A percentile compares a stretch with the other conserved stretches of the same genome.
Evolutionary conservation across 2,888 invertebrate species (phyloP).

Genomic region (Melolontha melolontha): DNA sequence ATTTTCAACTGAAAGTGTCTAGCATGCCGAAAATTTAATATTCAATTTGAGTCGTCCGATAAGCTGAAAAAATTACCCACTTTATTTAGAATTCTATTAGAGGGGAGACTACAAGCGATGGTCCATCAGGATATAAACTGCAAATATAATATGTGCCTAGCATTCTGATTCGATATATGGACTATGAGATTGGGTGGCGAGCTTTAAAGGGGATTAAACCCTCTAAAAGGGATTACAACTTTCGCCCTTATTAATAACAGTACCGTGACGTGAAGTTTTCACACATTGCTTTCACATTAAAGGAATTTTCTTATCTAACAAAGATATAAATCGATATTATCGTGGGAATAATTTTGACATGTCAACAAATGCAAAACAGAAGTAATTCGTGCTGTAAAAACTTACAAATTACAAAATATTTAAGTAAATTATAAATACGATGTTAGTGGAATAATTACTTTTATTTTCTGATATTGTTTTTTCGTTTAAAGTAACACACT

Average conservation of each 20-base stretch:
- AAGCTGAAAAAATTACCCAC: constrained; percentile 40
- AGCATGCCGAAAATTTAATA: constrained; percentile 34
- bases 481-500: too few species aligned
- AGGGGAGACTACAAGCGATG: constrained; percentile 17
- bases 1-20: background rate
- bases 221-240: constrained; percentile 34
- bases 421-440: too few species aligned
- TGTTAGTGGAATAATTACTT: too few species aligned
- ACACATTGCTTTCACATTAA: constrained; percentile 12
- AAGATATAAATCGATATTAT: too few species aligned
- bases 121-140: constrained; percentile 37
- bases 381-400: too few species aligned
- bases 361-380: too few species aligned
- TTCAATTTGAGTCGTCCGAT: constrained; percentile 38
- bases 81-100: constrained; percentile 40
- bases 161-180: constrained; percentile 40
- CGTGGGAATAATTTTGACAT: too few species aligned
- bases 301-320: constrained; percentile 4
- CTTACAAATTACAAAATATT: too few species aligned
- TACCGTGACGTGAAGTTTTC: constrained; percentile 17
- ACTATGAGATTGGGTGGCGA: constrained; percentile 7
- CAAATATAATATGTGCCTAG: constrained; percentile 38
- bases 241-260: constrained; percentile 30
- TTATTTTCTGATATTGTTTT: too few species aligned
- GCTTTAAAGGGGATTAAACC: constrained; percentile 38